phyloP scores from a whole-genome alignment of 2,113 vertebrate genomes.

The Phaethornis superciliosus region DNA sequence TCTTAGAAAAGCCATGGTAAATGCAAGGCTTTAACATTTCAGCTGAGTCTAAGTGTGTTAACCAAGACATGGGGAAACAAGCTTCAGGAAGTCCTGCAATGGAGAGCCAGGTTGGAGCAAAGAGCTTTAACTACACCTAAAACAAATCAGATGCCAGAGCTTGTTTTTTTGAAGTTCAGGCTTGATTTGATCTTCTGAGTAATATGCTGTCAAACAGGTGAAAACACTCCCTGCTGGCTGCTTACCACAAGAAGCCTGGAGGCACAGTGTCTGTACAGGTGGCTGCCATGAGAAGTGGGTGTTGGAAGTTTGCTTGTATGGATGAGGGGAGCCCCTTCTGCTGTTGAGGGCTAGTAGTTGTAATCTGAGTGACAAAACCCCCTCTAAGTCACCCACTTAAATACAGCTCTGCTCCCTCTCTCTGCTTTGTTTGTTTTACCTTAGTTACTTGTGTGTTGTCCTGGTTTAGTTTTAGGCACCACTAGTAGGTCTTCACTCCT shows the following conservation, averaged over 20 bases:
- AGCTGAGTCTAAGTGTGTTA: not conserved
- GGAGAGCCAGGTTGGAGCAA: not conserved
- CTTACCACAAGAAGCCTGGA: not conserved
- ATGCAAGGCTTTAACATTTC: not conserved
- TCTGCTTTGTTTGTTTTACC: not conserved
- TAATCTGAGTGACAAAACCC: not conserved
- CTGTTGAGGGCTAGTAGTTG: not conserved
- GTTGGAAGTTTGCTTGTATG: not conserved
- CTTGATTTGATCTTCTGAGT: not conserved
- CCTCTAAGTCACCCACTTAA: not conserved
- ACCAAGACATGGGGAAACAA: not conserved
- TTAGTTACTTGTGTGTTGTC: not conserved
- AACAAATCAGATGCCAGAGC: not conserved
- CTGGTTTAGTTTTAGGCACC: not conserved
- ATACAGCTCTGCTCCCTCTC: not conserved
- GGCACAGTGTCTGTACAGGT: not conserved
- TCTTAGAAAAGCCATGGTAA: not conserved
- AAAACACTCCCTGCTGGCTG: not conserved
- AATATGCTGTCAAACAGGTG: not conserved
- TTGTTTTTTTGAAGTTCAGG: not conserved
- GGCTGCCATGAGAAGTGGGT: fast-evolving
- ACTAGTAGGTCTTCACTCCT: not conserved
- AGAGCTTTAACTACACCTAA: not conserved
- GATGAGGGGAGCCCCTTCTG: not conserved
- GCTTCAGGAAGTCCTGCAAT: not conserved